Base-by-base conservation (phyloP, 2,888 invertebrate species). In the Lordiphosa andalusiaca region DNA sequence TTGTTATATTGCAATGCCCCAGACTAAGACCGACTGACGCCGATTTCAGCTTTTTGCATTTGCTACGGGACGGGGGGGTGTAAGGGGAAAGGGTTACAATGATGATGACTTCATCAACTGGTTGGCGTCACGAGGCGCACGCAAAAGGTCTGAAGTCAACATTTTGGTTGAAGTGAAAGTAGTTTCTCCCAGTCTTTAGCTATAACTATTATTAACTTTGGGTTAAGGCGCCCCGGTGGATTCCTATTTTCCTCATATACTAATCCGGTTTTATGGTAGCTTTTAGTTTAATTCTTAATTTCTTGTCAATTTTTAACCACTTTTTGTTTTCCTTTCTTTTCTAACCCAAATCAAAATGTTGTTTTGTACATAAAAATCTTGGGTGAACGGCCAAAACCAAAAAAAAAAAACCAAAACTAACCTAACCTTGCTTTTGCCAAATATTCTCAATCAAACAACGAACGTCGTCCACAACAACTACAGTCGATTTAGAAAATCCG, bases 401-500 rank as follows among this genome's bases (percentile, higher is more conserved):
- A 81, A 64, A 60, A 74, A 60, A 37, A 33, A 56, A 25, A 25
- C 51, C 54, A 25, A 48, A 60, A 66, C 62, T 66, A 69, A 77
- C 65, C 47, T 46, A 69, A 46, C 16, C 30, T 35, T 41, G 30
- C 30, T 10, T 10, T 30, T 30, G 30, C 30, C 19, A 44, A 44
- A 37, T 50, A 52, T 63, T 55, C 40, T 50, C 58, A 38, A 62
- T 25, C 25, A 25, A 38, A 66, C 56, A 49, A 67, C 69, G 55
- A 69, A 71, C 69, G 62, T 62, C 61, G 67, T 25, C 40, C 52
- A 47, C 52, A 41, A 57, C 56, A 39, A 46, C 60, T 49, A 61
- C 54, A 84, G 85, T 77, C 88, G 89, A 82, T 90, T 89, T 85
- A 88, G 87, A 86, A 90, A 90, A 88, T 89, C 90, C 85, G 86